Evolutionary conservation across 2,888 invertebrate species (phyloP).

Genomic region (Cheilosia impressa): DNA sequence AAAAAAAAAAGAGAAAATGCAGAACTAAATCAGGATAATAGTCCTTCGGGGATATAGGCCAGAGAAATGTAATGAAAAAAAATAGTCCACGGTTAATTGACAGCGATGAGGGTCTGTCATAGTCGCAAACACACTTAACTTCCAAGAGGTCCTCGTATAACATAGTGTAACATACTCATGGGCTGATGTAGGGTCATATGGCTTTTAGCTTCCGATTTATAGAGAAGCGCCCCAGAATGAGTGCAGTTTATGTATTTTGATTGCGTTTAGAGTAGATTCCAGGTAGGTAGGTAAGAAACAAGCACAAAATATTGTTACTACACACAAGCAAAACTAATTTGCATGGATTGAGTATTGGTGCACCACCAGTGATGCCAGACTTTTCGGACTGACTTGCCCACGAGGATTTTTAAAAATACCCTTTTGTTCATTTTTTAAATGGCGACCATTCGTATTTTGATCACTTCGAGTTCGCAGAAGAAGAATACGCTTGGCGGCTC

Average conservation of each 20-base stretch:
- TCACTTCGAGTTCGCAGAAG: no score
- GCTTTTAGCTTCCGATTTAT: constrained; percentile 1
- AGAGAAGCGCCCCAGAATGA: not conserved
- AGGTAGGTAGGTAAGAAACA: not conserved
- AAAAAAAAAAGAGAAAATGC: constrained; percentile 11
- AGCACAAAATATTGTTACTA: no score
- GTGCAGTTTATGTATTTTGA: constrained; percentile 6
- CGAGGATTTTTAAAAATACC: no score
- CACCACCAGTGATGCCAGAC: no score
- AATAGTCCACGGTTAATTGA: constrained; percentile 73
- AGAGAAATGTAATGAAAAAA: constrained; percentile 44
- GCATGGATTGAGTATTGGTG: no score
- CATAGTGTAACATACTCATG: not conserved
- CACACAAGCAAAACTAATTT: no score
- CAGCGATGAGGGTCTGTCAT: constrained; percentile 24
- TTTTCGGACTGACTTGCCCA: no score
- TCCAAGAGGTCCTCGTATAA: not conserved
- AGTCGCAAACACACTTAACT: constrained; percentile 2
- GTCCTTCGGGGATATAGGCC: constrained; percentile 68
- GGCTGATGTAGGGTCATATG: not conserved
- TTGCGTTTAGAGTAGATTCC: constrained; percentile 13
- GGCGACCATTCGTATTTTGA: no score
- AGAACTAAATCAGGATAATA: constrained; percentile 62
- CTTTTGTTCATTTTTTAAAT: no score
- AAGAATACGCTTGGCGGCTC: no score